Base-by-base conservation (phyloP, 2,888 invertebrate genomes). In the Anaspis maculata region DNA sequence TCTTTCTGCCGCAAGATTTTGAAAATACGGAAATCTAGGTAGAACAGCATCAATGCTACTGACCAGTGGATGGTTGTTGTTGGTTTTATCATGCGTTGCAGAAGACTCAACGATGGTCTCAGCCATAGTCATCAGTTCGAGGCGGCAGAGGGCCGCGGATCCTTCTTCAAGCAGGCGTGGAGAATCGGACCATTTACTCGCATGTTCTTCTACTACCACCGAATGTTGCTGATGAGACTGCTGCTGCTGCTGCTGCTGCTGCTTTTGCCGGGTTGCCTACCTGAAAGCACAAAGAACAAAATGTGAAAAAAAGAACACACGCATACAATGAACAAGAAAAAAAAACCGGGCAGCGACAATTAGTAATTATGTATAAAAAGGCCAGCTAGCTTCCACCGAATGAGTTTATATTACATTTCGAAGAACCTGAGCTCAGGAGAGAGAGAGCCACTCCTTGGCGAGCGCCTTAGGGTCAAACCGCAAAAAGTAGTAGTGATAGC, bases 121-220 rank as follows among this genome's bases (percentile, higher is more conserved):
- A 69, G 80, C 80, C 80, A 81, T 81, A 71, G 80, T 80, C 80
- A 80, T 79, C 67, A 71, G 73, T 68, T 69, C 62, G 54, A 49
- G 60, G 62, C 62, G 63, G 66, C 64, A 70, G 69, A 73, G 71
- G 73, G 70, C 71, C 71, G 67, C 69, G 62, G 69, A 70, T 68
- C 69, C 53, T 56, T 32, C 34, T n/a, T n/a, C n/a, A n/a, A n/a
- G n/a, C n/a, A n/a, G n/a, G n/a, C n/a, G n/a, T n/a, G n/a, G n/a
- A n/a, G n/a, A n/a, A n/a, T n/a, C n/a, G n/a, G n/a, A n/a, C n/a
- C n/a, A 19, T 7, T 44, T 39, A 40, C 39, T 44, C 34, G 48
- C 55, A 54, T 52, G 46, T 49, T 54, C 50, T n/a, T n/a, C n/a
- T n/a, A n/a, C n/a, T n/a, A n/a, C n/a, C n/a, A n/a, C n/a, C n/a